Percentiles rank a stretch among this genome's conserved stretches.
Evolutionary conservation across 2,888 invertebrate genomes (phyloP).

Genomic region (Bombylius discolor): DNA sequence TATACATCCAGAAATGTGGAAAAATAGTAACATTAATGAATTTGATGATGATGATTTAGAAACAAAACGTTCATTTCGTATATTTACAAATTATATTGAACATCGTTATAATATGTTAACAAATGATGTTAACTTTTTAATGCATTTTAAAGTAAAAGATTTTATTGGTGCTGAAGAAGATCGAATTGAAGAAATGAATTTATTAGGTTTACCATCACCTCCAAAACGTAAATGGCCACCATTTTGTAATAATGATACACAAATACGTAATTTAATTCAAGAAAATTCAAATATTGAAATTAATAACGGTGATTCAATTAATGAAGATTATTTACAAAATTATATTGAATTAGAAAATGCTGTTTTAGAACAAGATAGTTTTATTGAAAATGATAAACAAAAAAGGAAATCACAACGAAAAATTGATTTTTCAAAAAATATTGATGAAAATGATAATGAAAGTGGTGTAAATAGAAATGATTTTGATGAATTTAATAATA

Average conservation of each 20-base stretch:
- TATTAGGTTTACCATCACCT: constrained; percentile 9
- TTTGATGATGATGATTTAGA: constrained; percentile 27
- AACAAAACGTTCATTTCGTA: constrained; percentile 29
- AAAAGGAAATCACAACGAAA: neutral
- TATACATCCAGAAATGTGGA: constrained; percentile 26
- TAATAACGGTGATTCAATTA: neutral
- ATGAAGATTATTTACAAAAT: constrained; percentile 24
- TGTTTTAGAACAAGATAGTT: constrained; percentile 10
- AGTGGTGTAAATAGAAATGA: neutral
- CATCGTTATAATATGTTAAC: constrained; percentile 31
- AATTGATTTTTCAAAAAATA: neutral
- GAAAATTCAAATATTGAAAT: neutral
- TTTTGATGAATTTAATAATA: neutral
- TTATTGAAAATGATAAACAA: neutral
- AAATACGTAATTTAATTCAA: neutral
- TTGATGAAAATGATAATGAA: neutral
- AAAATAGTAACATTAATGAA: constrained; percentile 25
- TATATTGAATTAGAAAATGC: constrained; percentile 27
- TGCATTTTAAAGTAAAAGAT: constrained; percentile 29
- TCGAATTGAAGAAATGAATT: constrained; percentile 14
- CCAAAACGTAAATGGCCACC: constrained; percentile 11
- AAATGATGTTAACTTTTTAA: constrained; percentile 27
- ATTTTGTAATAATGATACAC: neutral
- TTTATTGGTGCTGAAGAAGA: constrained; percentile 25
- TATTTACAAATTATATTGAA: constrained; percentile 30